phyloP scores from a whole-genome alignment of 2,113 vertebrate species.

The Mormoops blainvillei region DNA sequence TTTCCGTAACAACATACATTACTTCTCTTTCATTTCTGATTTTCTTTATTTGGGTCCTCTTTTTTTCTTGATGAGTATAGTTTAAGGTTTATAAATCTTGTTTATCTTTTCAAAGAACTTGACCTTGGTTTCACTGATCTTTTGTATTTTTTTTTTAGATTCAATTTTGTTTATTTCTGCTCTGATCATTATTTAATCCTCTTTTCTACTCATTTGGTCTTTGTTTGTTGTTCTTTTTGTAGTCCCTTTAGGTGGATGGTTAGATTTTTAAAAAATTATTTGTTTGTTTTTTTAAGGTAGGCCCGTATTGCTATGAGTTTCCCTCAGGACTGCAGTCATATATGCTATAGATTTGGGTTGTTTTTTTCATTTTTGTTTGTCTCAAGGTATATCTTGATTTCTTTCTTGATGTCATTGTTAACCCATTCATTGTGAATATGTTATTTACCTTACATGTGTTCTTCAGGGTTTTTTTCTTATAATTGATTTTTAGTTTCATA shows the following conservation, averaged over 20 bases:
- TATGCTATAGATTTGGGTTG: not conserved
- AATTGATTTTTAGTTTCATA: not conserved
- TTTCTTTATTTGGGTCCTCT: not conserved
- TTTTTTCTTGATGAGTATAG: not conserved
- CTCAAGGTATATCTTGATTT: not conserved
- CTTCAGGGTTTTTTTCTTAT: no score
- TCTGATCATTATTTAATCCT: not conserved
- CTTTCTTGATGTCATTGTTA: not conserved
- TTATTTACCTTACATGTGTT: no score
- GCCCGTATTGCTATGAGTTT: not conserved
- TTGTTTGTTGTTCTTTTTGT: not conserved
- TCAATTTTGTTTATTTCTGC: not conserved
- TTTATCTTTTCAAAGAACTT: not conserved
- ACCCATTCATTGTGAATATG: not conserved
- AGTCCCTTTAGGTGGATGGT: not conserved
- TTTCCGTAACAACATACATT: no score
- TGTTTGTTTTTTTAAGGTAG: not conserved
- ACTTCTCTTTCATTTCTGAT: not conserved
- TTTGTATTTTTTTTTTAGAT: not conserved
- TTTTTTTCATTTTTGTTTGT: not conserved
- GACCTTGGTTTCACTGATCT: not conserved
- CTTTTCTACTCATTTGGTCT: not conserved
- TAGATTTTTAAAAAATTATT: not conserved
- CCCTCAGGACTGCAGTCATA: not conserved
- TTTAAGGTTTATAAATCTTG: not conserved